Conservation (phyloP, 2,888 invertebrate species). For the Phortica magna region DNA sequence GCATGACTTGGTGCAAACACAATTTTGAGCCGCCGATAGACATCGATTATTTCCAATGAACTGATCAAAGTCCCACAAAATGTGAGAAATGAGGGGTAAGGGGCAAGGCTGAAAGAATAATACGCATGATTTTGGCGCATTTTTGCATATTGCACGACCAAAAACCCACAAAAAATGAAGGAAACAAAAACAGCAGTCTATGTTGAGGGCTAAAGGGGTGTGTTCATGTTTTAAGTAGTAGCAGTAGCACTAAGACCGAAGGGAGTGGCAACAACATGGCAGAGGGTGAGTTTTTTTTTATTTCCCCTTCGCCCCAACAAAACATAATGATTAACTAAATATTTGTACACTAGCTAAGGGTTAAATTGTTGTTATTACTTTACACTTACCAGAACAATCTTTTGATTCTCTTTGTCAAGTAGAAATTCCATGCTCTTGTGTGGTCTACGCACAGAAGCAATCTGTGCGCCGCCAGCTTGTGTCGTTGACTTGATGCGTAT, state of each 20-base stretch:
- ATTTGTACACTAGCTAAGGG: background rate
- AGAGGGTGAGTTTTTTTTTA: no score
- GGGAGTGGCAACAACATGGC: no score
- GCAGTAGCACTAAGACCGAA: no score
- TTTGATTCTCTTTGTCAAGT: slow-evolving; percentile 94
- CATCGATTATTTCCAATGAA: slow-evolving; percentile 24
- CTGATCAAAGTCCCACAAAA: slow-evolving; percentile 5
- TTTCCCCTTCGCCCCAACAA: no score
- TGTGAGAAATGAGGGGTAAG: background rate
- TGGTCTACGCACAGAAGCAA: slow-evolving; percentile 79
- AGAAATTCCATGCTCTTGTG: slow-evolving; percentile 98
- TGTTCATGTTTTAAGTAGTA: background rate
- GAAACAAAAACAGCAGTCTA: no score
- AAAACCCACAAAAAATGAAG: no score
- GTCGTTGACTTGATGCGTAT: slow-evolving; percentile 57
- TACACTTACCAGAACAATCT: slow-evolving; percentile 88
- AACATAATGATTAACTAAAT: no score
- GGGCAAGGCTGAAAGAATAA: background rate
- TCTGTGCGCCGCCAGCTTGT: slow-evolving; percentile 70
- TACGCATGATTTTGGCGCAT: background rate
- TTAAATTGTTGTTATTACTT: background rate
- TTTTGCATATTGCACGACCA: no score
- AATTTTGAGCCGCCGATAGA: background rate
- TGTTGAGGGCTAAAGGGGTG: background rate
- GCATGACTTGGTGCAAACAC: background rate